Percentiles rank a stretch among this genome's conserved stretches.
These are phyloP conservation scores for Pyrocoelia pectoralis DNA, from an alignment of 2,888 invertebrate species.

Conservation along the genomic window DNA sequence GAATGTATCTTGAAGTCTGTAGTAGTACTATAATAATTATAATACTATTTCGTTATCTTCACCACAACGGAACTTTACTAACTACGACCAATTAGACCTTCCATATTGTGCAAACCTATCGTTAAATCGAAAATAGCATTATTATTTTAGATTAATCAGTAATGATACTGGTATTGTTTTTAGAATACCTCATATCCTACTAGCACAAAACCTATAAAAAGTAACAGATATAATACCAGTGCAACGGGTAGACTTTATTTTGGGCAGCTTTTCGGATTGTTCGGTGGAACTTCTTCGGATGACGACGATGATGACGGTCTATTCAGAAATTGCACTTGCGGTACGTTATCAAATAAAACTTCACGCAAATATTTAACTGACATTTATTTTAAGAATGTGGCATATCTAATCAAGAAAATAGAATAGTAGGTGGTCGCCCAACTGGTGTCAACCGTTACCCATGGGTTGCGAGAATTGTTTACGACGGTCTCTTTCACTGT, in stretches of 20 bases:
- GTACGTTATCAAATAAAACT: conserved; percentile 54
- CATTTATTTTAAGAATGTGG: conserved; percentile 71
- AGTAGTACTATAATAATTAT: too few species aligned
- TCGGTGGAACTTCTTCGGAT: conserved; percentile 66
- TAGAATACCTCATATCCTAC: conserved; percentile 14
- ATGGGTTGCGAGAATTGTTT: conserved; percentile 86
- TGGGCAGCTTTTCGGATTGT: conserved; percentile 75
- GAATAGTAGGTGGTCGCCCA: conserved; percentile 86
- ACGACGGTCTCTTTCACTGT: conserved; percentile 89
- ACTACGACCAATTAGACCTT: too few species aligned
- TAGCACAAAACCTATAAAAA: neutral
- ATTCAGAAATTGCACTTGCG: conserved; percentile 76
- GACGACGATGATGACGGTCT: conserved; percentile 67
- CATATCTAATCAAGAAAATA: conserved; percentile 82
- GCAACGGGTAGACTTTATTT: conserved; percentile 74
- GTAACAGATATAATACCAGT: conserved; percentile 50
- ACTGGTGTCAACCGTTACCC: conserved; percentile 85
- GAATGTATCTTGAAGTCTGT: neutral
- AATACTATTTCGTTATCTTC: too few species aligned
- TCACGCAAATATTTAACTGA: neutral
- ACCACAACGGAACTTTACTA: too few species aligned
- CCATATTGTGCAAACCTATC: too few species aligned
- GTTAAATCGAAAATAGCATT: too few species aligned
- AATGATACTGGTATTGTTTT: too few species aligned
- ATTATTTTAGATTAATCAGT: too few species aligned